Evolutionary conservation across 2,113 vertebrate genomes (phyloP), one percentile per base, ranked within the genome.

Genomic region (Coreoperca whiteheadi): DNA sequence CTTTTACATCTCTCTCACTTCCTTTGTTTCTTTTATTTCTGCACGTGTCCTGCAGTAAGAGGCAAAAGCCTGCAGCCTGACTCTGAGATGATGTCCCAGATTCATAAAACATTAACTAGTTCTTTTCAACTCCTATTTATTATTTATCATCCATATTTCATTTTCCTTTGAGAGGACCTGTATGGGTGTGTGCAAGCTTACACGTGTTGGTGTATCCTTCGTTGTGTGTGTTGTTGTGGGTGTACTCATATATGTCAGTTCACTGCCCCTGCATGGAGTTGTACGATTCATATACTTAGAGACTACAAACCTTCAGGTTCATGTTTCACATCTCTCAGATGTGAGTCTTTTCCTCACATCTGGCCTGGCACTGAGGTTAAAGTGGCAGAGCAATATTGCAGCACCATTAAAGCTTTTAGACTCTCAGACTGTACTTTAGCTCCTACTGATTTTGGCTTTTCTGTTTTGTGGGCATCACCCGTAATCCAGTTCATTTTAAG

Each of bases 81-180:
- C 84, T 90, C 89, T 91, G 90, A 93, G 89, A 93, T 94, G 93
- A 94, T 94, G 92, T 95, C 93, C 92, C 90, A 93, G 89, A 95
- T 94, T 95, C 93, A 94, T 95, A 87, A 95, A 95, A 95, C 93
- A 95, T 95, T 94, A 92, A 95, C 89, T 81, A 87, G 86, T 89
- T 92, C 94, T 94, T 94, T 93, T 95, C 91, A 93, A 88, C 92
- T 92, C 74, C 70, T 93, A 91, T 95, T 94, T 91, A 95, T 95
- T 94, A 95, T 95, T 95, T 91, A 95, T 95, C 91, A 89, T 86
- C 82, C 86, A 83, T 87, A 92, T 92, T 92, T 87, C 54, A 87
- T 93, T 91, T 92, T 91, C 92, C 89, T 94, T 90, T 93, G 92
- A 94, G 91, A 92, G 86, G 89, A 91, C 82, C 86, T 93, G 91